Base-by-base conservation (phyloP, 2,888 invertebrate species). In the Andrena chrysosceles region DNA sequence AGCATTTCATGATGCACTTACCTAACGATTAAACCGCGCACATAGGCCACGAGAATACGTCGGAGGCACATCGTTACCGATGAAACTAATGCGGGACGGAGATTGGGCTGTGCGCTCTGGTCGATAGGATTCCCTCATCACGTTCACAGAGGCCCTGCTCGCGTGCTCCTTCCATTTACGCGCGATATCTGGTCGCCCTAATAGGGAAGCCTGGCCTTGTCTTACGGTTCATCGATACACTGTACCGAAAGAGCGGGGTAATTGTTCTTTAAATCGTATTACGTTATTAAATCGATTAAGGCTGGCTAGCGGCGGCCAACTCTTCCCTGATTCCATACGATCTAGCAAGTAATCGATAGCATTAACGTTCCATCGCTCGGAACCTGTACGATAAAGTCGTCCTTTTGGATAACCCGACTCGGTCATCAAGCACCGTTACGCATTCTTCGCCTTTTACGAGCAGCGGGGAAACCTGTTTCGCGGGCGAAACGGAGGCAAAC, bases 1-100 rank as follows among this genome's bases (percentile, higher is more conserved):
- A 88, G 87, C 88, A 88, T 88, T 88, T 88, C 85, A 83, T 73
- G 87, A 89, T 87, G 85, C 79, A 85, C 84, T 84, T 89, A 88
- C 81, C 84, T 87, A 86, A 88, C 78, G 88, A 87, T 88, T 87
- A 85, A 83, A 86, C 69, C 70, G 81, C 73, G 77, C 67, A 67
- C 78, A 59, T 66, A 77, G 72, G 62, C 48, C 79, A 75, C 29
- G 85, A 68, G 69, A 60, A 73, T 71, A 80, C 77, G 79, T 82
- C 74, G 73, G 71, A 67, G 84, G 77, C 77, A 78, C 67, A 74
- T 85, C 78, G 85, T 88, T 88, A 85, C 85, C 84, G 88, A 83
- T 81, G 82, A 82, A 88, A 85, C 82, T 85, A 89, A 88, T 89
- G 88, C 89, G 89, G 88, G 89, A 87, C 82, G 72, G 85, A 87